Evolutionary conservation across 2,888 invertebrate genomes (phyloP), one percentile per base, ranked within the genome.

Genomic region (Eupithecia vulgata): DNA sequence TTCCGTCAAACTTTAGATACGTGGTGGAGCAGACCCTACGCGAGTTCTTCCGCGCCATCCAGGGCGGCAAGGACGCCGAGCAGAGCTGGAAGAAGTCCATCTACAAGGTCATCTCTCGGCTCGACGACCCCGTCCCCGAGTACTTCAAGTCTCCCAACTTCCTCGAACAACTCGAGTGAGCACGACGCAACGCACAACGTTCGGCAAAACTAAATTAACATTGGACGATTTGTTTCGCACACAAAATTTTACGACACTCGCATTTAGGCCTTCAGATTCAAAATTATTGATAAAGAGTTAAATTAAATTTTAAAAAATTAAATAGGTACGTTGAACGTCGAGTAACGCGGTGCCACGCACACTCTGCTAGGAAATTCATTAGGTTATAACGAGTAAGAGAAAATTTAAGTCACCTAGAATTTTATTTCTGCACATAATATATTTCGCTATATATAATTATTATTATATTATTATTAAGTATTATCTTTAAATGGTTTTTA

Each of bases 61-160:
- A 98, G 91, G 97, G 97, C 87, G 98, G 98, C 82, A 99, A 99
- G 94, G 99, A 99, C 95, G 95, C 97, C 76, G 99, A 99, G 91
- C 99, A 99, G 93, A 99, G 99, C 88, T 99, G 99, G 99, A 99
- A 99, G 95, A 99, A 99, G 94, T 97, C 99, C 87, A 99, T 99
- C 95, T 99, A 99, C 96, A 99, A 99, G 95, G 97, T 99, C 88
- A 99, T 99, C 94, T 99, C 99, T 86, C 97, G 99, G 91, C 96
- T 99, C 95, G 99, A 99, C 95, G 99, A 99, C 94, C 97, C 98
- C 80, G 98, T 99, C 87, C 99, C 99, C 83, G 99, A 99, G 92
- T 99, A 99, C 95, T 99, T 99, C 96, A 99, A 99, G 95, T 98
- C 99, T 87, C 99, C 99, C 83, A 99, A 99, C 95, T 99, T 99